Base-by-base conservation (phyloP, 2,113 vertebrate species). In the Odontesthes bonariensis region DNA sequence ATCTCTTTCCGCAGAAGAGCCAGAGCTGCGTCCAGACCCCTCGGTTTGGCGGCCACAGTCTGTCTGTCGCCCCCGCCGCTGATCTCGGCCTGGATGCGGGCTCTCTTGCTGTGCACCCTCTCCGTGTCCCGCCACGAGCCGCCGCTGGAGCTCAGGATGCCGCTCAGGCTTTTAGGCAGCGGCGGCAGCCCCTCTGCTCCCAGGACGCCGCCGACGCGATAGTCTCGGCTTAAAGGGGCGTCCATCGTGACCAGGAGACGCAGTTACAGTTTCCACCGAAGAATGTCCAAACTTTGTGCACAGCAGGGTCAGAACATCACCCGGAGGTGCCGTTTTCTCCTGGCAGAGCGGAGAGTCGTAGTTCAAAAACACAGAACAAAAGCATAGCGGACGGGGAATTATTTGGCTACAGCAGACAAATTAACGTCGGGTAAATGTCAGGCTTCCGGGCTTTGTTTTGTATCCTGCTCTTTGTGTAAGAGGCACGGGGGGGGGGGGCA, bases 81-180 rank as follows among this genome's bases (percentile, higher is more conserved):
- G 62, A 65, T 65, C 13, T 32, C 95, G 1, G 94, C 93, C 80
- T 95, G 94, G 88, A 96, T 95, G 71, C 93, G 93, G 40, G 92
- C 93, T 73, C 92, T 92, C 77, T 94, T 95, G 85, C 93, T 94
- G 87, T 95, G 92, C 23, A 95, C 88, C 72, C 90, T 92, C 85
- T 95, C 93, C 40, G 92, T 91, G 88, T 95, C 95, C 76, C 95
- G 84, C 95, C 95, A 95, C 23, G 94, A 95, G 1, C 94, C 95
- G 5, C 93, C 94, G 81, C 93, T 95, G 46, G 94, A 95, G 84
- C 94, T 95, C 9, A 95, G 92, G 69, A 95, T 94, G 58, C 94
- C 94, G 86, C 93, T 95, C 65, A 96, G 93, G 75, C 94, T 94
- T 60, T 93, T 95, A 46, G 95, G 95, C 14, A 95, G 83, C 33